Evolutionary conservation across 2,888 invertebrate genomes (phyloP), one percentile per base, ranked within the genome.

Genomic region (Drosophila mimetica): DNA sequence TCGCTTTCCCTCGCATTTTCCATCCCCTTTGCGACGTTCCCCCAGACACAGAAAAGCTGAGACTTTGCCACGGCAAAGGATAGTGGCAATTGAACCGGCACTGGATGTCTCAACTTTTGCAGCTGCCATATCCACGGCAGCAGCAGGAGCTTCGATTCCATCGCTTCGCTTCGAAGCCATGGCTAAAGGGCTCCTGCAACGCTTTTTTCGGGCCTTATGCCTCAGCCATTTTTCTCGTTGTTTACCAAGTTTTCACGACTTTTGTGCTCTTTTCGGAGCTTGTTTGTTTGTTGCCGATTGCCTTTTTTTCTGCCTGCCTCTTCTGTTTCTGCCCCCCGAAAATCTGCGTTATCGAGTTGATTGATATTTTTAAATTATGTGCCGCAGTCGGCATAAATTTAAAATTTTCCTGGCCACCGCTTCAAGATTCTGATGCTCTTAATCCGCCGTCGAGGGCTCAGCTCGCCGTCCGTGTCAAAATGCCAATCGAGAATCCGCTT

Each of bases 301-400:
- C 46, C 37, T 18, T 5, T 42, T 51, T 47, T 28, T 25, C 25
- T n/a, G n/a, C 30, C 36, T 55, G 44, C 46, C 9, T 28, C 8
- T 25, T 14, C 14, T 3, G 18, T 36, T 47, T 16, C 46, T 54
- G 58, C 14, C 39, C 18, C 16, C 9, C 61, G 59, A 78, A 71
- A 78, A 78, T 75, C 80, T 75, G 75, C 88, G 84, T 86, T 85
- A 85, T 84, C 84, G 84, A 83, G 80, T 85, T 85, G 84, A 85
- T 85, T 85, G 84, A 85, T 85, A 85, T 85, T 85, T 88, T 84
- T 83, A 85, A 85, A 85, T 85, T 83, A 83, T 83, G 82, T 87
- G 76, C 82, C 86, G 86, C 88, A 83, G 87, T 83, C 70, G 82
- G 82, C 82, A 83, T 87, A 83, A 83, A 83, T 83, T 83, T 82